Evolutionary conservation across 1,140 invertebrate species (phyloP).

Genomic region (Onthophagus taurus): DNA sequence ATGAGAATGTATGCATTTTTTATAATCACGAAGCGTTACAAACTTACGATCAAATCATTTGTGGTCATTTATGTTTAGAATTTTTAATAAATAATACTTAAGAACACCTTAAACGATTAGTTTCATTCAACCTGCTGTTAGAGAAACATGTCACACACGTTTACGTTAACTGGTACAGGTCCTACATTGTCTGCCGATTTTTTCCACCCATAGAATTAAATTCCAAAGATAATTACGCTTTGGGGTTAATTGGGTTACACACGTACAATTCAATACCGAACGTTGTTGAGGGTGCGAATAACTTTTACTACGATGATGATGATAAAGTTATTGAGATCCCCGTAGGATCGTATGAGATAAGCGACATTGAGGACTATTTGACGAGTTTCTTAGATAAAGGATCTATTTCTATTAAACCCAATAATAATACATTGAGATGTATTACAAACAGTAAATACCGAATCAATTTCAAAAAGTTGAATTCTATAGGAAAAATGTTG

Average conservation of each 20-base stretch:
- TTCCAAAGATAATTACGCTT: constrained; percentile 21
- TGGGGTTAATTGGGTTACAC: constrained; percentile 30
- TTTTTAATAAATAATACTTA: constrained; percentile 8
- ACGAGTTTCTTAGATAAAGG: neutral
- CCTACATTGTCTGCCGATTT: neutral
- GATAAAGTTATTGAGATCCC: constrained; percentile 30
- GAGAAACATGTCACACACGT: constrained; percentile 11
- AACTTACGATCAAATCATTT: constrained; percentile 8
- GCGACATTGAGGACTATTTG: constrained; percentile 26
- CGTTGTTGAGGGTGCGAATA: constrained; percentile 29
- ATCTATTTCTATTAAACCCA: constrained; percentile 16
- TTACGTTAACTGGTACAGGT: constrained; percentile 6
- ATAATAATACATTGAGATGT: constrained; percentile 22
- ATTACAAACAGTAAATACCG: constrained; percentile 13
- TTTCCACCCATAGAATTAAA: constrained; percentile 14
- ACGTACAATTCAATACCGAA: constrained; percentile 36
- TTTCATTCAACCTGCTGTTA: no score
- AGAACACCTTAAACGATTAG: neutral
- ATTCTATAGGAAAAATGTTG: constrained; percentile 14
- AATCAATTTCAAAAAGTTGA: constrained; percentile 14
- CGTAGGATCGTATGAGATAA: constrained; percentile 32
- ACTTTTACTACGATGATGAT: constrained; percentile 29
- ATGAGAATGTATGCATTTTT: neutral
- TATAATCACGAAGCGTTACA: constrained; percentile 13
- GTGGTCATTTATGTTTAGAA: constrained; percentile 14